Evolutionary conservation across 2,888 invertebrate species (phyloP).

Genomic region (Drosophila subquinaria): DNA sequence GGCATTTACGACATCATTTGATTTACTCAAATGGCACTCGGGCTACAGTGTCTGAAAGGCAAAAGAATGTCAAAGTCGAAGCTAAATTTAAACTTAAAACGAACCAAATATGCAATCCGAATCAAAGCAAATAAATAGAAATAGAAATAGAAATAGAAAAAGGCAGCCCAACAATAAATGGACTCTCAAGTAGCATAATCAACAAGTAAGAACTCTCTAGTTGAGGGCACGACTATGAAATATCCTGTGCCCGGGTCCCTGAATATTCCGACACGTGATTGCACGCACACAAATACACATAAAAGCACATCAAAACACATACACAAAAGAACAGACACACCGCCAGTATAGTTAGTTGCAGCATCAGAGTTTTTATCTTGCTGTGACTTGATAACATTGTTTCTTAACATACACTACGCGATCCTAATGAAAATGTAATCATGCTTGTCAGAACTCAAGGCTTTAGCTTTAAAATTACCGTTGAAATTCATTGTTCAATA

Average conservation of each 20-base stretch:
- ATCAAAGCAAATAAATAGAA: conserved; percentile 7
- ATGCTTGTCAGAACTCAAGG: no score
- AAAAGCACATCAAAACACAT: no score
- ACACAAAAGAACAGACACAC: no score
- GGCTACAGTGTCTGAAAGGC: conserved; percentile 26
- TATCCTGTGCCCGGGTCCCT: background rate
- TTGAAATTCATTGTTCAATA: no score
- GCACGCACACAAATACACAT: no score
- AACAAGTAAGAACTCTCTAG: background rate
- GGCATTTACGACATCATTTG: conserved; percentile 71
- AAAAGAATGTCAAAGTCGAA: conserved; percentile 50
- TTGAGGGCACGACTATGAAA: background rate
- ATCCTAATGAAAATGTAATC: no score
- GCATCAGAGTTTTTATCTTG: no score
- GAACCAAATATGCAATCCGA: conserved; percentile 31
- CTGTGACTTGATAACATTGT: no score
- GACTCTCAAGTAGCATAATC: background rate
- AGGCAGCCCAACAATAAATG: conserved; percentile 16
- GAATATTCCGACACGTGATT: no score
- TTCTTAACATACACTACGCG: no score
- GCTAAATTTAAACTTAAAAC: conserved; percentile 56
- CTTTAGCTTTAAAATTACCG: no score
- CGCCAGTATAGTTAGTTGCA: no score
- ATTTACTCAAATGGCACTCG: conserved; percentile 61
- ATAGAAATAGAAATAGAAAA: background rate